A percentile compares a stretch with the other conserved stretches of the same genome.
These are phyloP conservation scores for Anastrepha ludens DNA, from an alignment of 1,140 invertebrate species.

Conservation along the genomic window DNA sequence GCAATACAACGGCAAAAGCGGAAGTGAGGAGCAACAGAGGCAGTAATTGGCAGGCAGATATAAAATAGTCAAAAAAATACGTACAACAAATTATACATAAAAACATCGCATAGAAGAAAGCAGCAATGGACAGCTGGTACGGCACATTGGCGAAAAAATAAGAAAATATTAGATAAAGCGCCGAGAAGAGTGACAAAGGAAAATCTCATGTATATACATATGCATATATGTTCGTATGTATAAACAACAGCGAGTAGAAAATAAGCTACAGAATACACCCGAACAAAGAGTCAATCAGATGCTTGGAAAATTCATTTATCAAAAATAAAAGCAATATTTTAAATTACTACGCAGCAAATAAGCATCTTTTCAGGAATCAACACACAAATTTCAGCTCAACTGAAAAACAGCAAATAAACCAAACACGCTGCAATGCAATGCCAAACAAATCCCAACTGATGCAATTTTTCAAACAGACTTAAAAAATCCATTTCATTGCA, in stretches of 20 bases:
- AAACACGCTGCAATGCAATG: not conserved
- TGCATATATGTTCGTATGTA: not conserved
- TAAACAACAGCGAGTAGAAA: not conserved
- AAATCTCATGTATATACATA: not conserved
- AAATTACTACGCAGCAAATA: constrained; percentile 28
- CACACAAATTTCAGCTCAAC: not conserved
- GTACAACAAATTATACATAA: not conserved
- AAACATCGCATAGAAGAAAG: not conserved
- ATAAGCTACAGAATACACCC: not conserved
- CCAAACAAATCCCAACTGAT: not conserved
- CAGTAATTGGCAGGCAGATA: not conserved
- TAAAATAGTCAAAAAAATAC: not conserved
- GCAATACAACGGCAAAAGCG: too few species aligned
- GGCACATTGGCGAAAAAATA: not conserved
- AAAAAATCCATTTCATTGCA: not conserved
- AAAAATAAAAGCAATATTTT: not conserved
- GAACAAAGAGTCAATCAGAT: not conserved
- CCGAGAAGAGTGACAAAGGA: constrained; percentile 14
- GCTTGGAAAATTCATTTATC: constrained; percentile 3
- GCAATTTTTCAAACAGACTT: not conserved
- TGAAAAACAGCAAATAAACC: not conserved
- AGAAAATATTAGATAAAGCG: not conserved
- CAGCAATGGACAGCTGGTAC: constrained; percentile 2
- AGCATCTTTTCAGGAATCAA: not conserved
- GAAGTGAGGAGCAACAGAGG: too few species aligned